Conservation (phyloP, 2,888 invertebrate species). For the Drosophila melanosoma region DNA sequence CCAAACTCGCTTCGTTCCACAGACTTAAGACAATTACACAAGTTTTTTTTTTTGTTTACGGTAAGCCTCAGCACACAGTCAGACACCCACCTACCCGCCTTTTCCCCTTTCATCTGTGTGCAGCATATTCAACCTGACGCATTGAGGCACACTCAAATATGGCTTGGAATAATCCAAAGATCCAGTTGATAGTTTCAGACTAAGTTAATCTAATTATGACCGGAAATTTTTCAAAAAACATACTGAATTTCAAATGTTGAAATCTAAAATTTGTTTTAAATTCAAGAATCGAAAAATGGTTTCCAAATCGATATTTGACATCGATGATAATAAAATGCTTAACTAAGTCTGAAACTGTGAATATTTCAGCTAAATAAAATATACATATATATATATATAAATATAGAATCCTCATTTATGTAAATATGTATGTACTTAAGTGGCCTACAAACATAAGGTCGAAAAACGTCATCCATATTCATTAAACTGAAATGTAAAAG, state of each 20-base stretch:
- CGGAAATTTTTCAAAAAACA: too few species aligned
- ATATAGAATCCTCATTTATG: neutral
- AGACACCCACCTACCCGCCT: slow-evolving; percentile 3
- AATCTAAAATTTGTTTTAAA: neutral
- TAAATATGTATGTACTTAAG: neutral
- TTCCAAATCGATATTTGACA: neutral
- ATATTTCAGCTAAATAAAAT: neutral
- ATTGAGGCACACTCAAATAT: neutral
- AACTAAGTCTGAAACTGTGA: neutral
- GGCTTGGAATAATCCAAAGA: neutral
- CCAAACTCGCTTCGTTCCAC: slow-evolving; percentile 5
- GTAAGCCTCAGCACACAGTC: slow-evolving; percentile 13
- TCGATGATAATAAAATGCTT: neutral
- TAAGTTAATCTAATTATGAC: neutral
- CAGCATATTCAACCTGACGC: slow-evolving; percentile 8
- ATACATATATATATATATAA: too few species aligned
- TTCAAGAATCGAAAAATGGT: neutral
- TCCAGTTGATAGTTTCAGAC: neutral
- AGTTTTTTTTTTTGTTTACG: slow-evolving; percentile 38
- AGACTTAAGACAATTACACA: slow-evolving; percentile 39
- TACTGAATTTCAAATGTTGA: neutral
- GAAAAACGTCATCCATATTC: neutral
- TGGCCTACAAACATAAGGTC: neutral
- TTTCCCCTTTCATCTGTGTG: slow-evolving; percentile 3
- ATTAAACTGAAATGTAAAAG: neutral